phyloP scores from a whole-genome alignment of 2,888 invertebrate species.

The Drosophila monieri region DNA sequence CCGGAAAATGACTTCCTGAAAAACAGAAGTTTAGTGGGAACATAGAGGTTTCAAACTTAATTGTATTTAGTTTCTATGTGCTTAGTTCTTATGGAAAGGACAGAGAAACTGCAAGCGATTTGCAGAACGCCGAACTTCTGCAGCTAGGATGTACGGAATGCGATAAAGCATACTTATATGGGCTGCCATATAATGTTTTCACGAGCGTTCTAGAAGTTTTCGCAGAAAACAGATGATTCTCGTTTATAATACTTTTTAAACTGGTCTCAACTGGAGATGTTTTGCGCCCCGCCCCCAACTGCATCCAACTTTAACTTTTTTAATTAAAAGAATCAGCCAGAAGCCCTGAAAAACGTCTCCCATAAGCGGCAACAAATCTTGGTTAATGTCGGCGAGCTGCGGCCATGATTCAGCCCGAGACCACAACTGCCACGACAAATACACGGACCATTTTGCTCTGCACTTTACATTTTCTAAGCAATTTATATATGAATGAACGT shows the following conservation, averaged over 20 bases:
- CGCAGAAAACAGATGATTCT: not conserved
- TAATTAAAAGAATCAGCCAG: conserved; percentile 67
- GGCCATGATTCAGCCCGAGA: conserved; percentile 24
- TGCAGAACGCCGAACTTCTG: too few relatives aligned
- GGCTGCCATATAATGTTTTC: too few relatives aligned
- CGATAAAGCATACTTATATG: too few relatives aligned
- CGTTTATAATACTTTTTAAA: not conserved
- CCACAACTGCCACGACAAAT: conserved; percentile 69
- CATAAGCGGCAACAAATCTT: conserved; percentile 75
- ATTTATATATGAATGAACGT: conserved; percentile 59
- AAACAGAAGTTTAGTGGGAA: too few relatives aligned
- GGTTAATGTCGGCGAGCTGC: conserved; percentile 72
- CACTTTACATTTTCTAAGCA: conserved; percentile 75
- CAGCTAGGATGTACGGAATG: too few relatives aligned
- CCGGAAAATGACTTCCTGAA: too few relatives aligned
- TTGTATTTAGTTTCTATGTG: too few relatives aligned
- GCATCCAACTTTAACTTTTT: conserved; percentile 68
- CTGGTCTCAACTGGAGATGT: not conserved
- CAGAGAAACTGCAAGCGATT: too few relatives aligned
- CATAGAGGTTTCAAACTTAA: too few relatives aligned
- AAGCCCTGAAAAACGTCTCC: conserved; percentile 65
- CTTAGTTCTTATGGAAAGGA: too few relatives aligned
- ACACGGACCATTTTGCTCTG: conserved; percentile 48
- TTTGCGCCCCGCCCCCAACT: conserved; percentile 54
- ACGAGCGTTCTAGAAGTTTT: too few relatives aligned